Base-by-base conservation (phyloP, 2,888 invertebrate species). In the Athrips mouffetella region DNA sequence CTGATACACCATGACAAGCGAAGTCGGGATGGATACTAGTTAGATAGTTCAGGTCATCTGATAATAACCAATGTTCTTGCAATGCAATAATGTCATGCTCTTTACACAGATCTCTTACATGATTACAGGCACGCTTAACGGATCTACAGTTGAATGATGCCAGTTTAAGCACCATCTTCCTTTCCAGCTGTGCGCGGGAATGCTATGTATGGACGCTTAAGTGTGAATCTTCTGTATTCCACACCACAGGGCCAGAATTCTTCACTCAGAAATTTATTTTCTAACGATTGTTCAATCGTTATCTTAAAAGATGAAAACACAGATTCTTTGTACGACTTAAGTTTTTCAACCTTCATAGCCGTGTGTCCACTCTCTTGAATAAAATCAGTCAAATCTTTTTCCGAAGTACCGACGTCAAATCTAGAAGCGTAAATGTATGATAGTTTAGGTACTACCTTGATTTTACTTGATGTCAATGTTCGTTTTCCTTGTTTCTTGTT, bases 1-100 rank as follows among this genome's bases (percentile, higher is more conserved):
- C 45, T 1, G 54, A 52, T 7, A 31, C 47, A 2, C 48, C 54
- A 10, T 21, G 18, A 21, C 21, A 51, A 1, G 37, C 37, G 44
- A 54, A 52, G 13, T 49, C 46, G 3, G 13, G 11, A 29, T 40
- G 10, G n/a, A 35, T 35, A 4, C n/a, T n/a, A 15, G 5, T 7
- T 6, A 35, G 4, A 16, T 15, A 13, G 7, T 21, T 11, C 3
- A 23, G 10, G 5, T 40, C 40, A 11, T 40, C 15, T 6, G 40
- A 13, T 1, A 40, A 10, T 10, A 40, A 15, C 40, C 40, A 40
- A 6, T n/a, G 13, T 33, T 33, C 33, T 13, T 37, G 37, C 10
- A 37, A 15, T 10, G 37, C 37, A 2, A 37, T 16, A 10, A 21
- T 20, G 15, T 40, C 23, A 18, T 7, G 7, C 5, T 11, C 11